Evolutionary conservation across 1,140 invertebrate genomes (phyloP), one percentile per base, ranked within the genome.

Genomic region (Eulimnadia texana): DNA sequence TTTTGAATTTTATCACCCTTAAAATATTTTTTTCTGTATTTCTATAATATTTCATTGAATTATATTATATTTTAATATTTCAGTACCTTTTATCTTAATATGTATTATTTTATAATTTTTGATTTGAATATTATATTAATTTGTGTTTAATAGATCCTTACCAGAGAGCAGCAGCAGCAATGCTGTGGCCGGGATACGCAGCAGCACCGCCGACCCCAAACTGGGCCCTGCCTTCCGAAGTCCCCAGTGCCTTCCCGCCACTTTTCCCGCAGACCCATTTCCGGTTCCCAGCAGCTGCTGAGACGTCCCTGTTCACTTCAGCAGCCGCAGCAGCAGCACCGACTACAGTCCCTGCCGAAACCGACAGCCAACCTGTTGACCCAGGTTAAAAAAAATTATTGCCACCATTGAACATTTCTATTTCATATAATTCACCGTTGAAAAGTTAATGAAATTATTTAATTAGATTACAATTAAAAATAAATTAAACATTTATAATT

Each of bases 111-210:
- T 51, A 13, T 51, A 3, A 51, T 6, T 6, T 51, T 51, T 51
- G 3, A 51, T 51, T 16, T 9, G 6, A 9, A 9, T 3, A 6
- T 51, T 51, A 20, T 51, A 20, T 51, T 51, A 20, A 22, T 25
- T 55, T 6, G 22, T 55, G 25, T 42, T 57, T 57, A n/a, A 0
- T 33, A 57, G 55, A 57, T 57, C 27, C 55, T 0, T 57, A 57
- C 29, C 55, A 27, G 33, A 23, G 55, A 10, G 23, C 23, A 28
- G 54, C 54, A 23, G 29, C 54, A 13, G 54, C 54, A 6, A 25
- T 56, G 6, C 25, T 29, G 2, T 57, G 55, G 55, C 55, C 25
- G 25, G 28, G 55, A 3, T 57, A 57, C 22, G 55, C 55, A 19
- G 28, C 55, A 16, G n/a, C 55, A 33, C 24, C 55, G 22, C 25